A percentile compares a stretch with the other conserved stretches of the same genome.
phyloP scores from a whole-genome alignment of 1,140 invertebrate genomes.

The Archegozetes longisetosus region DNA sequence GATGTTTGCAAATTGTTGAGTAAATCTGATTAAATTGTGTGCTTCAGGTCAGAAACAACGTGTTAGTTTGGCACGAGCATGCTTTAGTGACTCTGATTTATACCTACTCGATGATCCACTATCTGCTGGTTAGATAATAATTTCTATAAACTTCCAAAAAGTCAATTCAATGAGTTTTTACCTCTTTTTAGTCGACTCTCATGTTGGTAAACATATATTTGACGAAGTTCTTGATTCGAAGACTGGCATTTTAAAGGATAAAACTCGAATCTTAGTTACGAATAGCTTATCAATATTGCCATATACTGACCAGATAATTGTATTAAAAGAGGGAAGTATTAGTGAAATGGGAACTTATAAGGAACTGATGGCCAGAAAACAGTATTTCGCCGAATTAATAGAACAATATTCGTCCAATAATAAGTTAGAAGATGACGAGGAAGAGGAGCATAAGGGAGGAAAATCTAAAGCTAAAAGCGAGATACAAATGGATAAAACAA shows the following conservation, averaged over 20 bases:
- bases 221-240: slow-evolving; percentile 30
- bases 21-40: slow-evolving; percentile 26
- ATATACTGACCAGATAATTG: slow-evolving; percentile 28
- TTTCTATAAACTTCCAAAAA: too few relatives aligned
- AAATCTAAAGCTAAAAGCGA: slow-evolving; percentile 19
- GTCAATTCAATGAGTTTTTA: not conserved
- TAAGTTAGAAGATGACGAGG: slow-evolving; percentile 23
- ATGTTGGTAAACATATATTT: slow-evolving; percentile 33
- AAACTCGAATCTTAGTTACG: slow-evolving; percentile 30
- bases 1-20: not conserved
- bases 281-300: slow-evolving; percentile 28
- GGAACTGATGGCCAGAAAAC: slow-evolving; percentile 17
- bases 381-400: slow-evolving; percentile 39
- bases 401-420: slow-evolving; percentile 49
- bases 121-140: slow-evolving; percentile 22
- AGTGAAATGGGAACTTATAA: slow-evolving; percentile 27
- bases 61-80: slow-evolving; percentile 25
- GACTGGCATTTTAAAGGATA: slow-evolving; percentile 20
- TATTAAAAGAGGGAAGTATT: slow-evolving; percentile 28
- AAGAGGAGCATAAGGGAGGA: slow-evolving; percentile 38
- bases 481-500: slow-evolving; percentile 24
- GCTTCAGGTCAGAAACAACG: slow-evolving; percentile 27
- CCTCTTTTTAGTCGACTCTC: slow-evolving; percentile 26
- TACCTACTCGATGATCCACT: slow-evolving; percentile 35
- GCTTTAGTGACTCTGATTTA: slow-evolving; percentile 28